Conservation (phyloP, 1,140 invertebrate genomes). For the Metopolophium dirhodum region DNA sequence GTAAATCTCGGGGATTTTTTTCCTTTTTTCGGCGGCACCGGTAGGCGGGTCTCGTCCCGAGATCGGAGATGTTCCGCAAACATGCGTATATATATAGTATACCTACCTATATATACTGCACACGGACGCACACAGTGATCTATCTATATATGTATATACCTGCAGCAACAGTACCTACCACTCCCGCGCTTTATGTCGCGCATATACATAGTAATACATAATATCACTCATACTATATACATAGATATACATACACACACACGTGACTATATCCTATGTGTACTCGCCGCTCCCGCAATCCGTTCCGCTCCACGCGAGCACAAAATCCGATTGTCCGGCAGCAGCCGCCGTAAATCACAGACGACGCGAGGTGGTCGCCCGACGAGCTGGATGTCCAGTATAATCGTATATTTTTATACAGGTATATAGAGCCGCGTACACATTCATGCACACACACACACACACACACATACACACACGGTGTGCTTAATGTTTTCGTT, state of each 20-base stretch:
- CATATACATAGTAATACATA: too few species aligned
- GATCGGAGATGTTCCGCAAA: constrained; percentile 23
- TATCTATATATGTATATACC: neutral
- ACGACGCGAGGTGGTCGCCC: neutral
- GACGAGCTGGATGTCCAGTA: neutral
- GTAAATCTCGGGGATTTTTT: neutral
- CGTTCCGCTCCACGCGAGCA: neutral
- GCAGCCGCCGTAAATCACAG: neutral
- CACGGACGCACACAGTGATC: neutral
- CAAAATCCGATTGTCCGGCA: constrained; percentile 24
- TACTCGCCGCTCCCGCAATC: neutral
- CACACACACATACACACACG: neutral
- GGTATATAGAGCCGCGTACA: neutral
- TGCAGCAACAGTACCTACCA: neutral
- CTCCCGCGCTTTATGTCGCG: neutral
- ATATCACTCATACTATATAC: neutral
- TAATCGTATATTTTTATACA: neutral
- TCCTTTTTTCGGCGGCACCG: neutral
- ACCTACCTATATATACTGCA: neutral
- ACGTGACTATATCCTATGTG: neutral
- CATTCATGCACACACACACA: neutral
- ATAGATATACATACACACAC: neutral
- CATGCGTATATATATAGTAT: neutral
- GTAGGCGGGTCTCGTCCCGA: neutral
- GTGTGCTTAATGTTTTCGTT: constrained; percentile 23